A percentile compares a stretch with the other conserved stretches of the same genome.
Conservation (phyloP, 35 echinoderm and acorn worm species). For the Anneissia japonica region DNA sequence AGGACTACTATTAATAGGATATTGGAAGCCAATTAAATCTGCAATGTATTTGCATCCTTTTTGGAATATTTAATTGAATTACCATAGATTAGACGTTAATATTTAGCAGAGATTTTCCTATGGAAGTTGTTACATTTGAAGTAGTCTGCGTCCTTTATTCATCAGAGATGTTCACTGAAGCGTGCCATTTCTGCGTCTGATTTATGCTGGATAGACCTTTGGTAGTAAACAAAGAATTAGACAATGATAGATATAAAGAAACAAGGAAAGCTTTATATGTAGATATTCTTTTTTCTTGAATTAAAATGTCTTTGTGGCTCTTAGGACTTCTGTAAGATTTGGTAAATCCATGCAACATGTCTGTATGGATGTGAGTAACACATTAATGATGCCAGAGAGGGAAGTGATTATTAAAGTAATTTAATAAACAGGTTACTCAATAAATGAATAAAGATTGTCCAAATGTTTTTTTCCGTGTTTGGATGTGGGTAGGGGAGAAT, state of each 20-base stretch:
- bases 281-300: too few species aligned
- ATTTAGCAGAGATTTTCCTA: too few species aligned
- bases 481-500: neutral
- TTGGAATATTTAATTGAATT: too few species aligned
- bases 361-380: neutral
- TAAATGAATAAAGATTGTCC: neutral
- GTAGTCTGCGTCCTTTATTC: too few species aligned
- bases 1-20: too few species aligned
- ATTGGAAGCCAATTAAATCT: too few species aligned
- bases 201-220: neutral
- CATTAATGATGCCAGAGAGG: neutral
- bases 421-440: neutral
- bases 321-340: too few species aligned
- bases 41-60: too few species aligned
- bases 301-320: too few species aligned
- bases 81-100: too few species aligned
- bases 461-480: neutral
- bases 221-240: neutral
- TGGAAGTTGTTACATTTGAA: too few species aligned
- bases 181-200: neutral
- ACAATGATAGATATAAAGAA: neutral
- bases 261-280: too few species aligned
- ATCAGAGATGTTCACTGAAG: neutral
- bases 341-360: neutral
- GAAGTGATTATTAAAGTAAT: neutral